Evolutionary conservation across 2,888 invertebrate genomes (phyloP).

Genomic region (Conchocele bisecta): DNA sequence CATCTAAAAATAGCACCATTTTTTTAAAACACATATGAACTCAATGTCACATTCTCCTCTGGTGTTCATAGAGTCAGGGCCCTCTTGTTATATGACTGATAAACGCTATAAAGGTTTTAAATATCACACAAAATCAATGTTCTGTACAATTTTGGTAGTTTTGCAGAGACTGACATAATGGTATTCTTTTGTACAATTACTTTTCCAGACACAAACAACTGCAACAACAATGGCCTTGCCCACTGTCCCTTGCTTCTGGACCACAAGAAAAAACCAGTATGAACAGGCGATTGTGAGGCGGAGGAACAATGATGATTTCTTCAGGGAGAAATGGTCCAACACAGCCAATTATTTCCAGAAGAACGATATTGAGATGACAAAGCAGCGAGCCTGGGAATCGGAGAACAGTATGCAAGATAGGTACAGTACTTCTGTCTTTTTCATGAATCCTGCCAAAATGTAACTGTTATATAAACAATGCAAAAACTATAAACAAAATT

Average conservation of each 20-base stretch:
- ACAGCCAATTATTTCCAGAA: constrained; percentile 78
- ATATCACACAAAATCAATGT: too few relatives aligned
- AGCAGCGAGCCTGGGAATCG: constrained; percentile 80
- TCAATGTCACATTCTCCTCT: too few relatives aligned
- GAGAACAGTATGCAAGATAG: constrained; percentile 75
- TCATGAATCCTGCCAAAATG: too few relatives aligned
- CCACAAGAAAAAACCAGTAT: constrained; percentile 78
- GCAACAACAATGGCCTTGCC: constrained; percentile 78
- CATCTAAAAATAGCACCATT: too few relatives aligned
- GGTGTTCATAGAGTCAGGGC: too few relatives aligned
- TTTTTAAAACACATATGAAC: too few relatives aligned
- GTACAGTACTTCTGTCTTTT: constrained; percentile 47
- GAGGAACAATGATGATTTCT: constrained; percentile 76
- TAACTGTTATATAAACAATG: too few relatives aligned
- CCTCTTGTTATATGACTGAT: too few relatives aligned
- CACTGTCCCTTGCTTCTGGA: constrained; percentile 76
- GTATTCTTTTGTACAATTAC: background rate
- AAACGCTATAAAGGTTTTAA: too few relatives aligned
- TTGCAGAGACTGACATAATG: too few relatives aligned
- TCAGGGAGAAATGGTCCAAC: constrained; percentile 77
- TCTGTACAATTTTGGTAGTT: too few relatives aligned
- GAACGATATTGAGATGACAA: constrained; percentile 75
- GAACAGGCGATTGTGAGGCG: constrained; percentile 78
- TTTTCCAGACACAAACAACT: background rate
- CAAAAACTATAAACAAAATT: too few relatives aligned